Percentiles rank a stretch among this genome's conserved stretches.
phyloP scores from a whole-genome alignment of 2,888 invertebrate genomes.

The Lymantria monacha region DNA sequence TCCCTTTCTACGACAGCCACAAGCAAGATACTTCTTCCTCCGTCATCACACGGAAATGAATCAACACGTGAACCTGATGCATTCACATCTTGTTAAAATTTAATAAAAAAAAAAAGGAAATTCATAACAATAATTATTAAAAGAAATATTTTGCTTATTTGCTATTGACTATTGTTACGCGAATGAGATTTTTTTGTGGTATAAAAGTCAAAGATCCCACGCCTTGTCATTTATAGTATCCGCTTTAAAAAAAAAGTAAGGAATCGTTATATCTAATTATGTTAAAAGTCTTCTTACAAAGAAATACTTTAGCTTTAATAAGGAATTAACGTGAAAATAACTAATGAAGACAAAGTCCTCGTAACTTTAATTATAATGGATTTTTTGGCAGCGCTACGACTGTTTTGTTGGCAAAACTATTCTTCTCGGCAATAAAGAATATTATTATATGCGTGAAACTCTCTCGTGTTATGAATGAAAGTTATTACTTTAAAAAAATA shows the following conservation, averaged over 20 bases:
- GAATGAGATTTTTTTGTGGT: background rate
- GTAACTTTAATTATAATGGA: constrained; percentile 19
- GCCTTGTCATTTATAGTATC: background rate
- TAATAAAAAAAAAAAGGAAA: no score
- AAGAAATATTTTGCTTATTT: no score
- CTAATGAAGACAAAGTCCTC: constrained; percentile 13
- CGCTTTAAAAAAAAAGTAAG: background rate
- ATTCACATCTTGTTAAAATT: no score
- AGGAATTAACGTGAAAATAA: constrained; percentile 3
- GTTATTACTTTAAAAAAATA: background rate
- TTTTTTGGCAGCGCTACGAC: constrained; percentile 9
- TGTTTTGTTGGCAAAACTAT: constrained; percentile 1
- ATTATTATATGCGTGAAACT: background rate
- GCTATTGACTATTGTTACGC: background rate
- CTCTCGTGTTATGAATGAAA: background rate
- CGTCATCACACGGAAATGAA: no score
- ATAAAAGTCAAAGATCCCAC: background rate
- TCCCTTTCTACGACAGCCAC: no score
- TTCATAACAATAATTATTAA: no score
- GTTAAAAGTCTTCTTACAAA: background rate
- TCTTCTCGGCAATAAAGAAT: constrained; percentile 3
- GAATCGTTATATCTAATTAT: background rate
- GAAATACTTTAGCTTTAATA: constrained; percentile 2
- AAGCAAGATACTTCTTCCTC: no score
- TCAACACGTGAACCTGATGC: no score